These are phyloP conservation scores for Tautogolabrus adspersus DNA, from an alignment of 2,113 vertebrate genomes.

Conservation along the genomic window DNA sequence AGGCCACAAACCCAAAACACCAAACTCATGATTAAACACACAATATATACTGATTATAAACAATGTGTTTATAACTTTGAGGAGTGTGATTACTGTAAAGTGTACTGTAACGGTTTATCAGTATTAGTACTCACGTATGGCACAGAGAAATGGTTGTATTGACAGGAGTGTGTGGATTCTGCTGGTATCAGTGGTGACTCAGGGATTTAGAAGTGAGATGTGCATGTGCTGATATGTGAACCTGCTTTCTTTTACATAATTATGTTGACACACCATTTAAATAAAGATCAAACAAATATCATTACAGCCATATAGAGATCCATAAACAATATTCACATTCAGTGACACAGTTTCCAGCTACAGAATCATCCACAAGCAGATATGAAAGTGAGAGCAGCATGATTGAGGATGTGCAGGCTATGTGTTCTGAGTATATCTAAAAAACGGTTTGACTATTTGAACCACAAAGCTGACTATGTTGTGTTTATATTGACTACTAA, in stretches of 20 bases:
- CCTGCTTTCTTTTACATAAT: constrained; percentile 58
- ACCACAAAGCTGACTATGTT: constrained; percentile 21
- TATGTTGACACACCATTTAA: constrained; percentile 34
- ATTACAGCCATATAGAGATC: constrained; percentile 59
- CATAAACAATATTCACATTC: constrained; percentile 75
- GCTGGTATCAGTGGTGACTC: constrained; percentile 63
- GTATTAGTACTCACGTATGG: constrained; percentile 39
- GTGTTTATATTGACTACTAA: neutral
- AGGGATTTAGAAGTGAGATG: neutral
- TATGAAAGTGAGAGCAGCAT: constrained; percentile 47
- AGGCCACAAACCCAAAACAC: constrained; percentile 81
- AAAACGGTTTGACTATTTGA: neutral
- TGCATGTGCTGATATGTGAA: constrained; percentile 24
- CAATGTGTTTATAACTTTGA: constrained; percentile 14
- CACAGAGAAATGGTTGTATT: constrained; percentile 44
- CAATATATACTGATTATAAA: constrained; percentile 44
- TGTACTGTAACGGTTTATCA: constrained; percentile 34
- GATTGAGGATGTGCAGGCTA: constrained; percentile 40
- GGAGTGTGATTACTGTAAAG: constrained; percentile 13
- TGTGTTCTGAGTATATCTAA: constrained; percentile 1
- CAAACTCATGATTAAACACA: constrained; percentile 52
- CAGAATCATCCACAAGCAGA: constrained; percentile 9
- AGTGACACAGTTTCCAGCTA: constrained; percentile 50
- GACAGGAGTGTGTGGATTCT: constrained; percentile 45
- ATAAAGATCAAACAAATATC: constrained; percentile 61